These are phyloP conservation scores for Formicarius rufipectus DNA, from an alignment of 2,113 vertebrate species.

Conservation along the genomic window DNA sequence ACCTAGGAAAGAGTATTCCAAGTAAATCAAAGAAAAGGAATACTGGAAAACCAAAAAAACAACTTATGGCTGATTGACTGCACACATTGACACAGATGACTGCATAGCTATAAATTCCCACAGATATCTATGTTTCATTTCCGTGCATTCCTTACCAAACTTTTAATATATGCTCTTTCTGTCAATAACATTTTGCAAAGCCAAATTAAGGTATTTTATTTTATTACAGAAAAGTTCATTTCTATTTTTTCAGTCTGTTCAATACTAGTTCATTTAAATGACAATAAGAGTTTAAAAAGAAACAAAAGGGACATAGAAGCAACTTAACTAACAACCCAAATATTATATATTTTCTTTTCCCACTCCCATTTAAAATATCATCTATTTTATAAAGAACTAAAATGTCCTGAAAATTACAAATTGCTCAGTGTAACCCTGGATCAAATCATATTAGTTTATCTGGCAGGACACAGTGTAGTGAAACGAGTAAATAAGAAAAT, in stretches of 20 bases:
- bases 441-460: neutral
- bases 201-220: conserved; percentile 10
- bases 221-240: neutral
- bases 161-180: neutral
- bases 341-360: neutral
- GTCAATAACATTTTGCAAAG: neutral
- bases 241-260: neutral
- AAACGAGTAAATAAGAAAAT: neutral
- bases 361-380: neutral
- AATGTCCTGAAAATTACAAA: neutral
- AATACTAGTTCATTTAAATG: neutral
- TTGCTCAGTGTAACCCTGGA: neutral
- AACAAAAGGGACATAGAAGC: neutral
- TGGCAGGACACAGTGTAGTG: neutral
- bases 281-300: neutral
- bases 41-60: neutral
- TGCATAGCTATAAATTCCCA: neutral
- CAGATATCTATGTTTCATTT: neutral
- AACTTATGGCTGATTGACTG: neutral
- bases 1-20: conserved; percentile 75
- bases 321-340: neutral
- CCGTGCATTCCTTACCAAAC: neutral
- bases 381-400: neutral
- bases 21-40: conserved; percentile 16
- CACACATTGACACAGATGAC: neutral